Evolutionary conservation across 1,140 invertebrate species (phyloP), one percentile per base, ranked within the genome.

Genomic region (Drosophila yakuba): DNA sequence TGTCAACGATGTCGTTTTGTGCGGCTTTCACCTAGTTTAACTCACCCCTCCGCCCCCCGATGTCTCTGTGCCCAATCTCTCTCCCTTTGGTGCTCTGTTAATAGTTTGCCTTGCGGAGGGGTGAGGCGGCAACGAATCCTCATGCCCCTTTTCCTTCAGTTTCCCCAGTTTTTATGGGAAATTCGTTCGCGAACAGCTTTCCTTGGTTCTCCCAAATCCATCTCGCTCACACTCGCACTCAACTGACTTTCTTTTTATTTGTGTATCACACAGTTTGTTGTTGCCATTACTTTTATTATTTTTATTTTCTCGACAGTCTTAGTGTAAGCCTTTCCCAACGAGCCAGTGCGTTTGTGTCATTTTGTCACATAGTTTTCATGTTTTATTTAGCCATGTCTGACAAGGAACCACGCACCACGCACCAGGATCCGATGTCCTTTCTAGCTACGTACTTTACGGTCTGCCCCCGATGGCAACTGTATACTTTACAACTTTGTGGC

Each of bases 291-390:
- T 80, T 81, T 59, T 81, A 76, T 86, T 86, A 86, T 86, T 86
- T 86, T 88, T 86, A 86, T 88, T 88, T 75, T 79, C 62, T 62
- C 66, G 79, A 83, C 83, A 83, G 79, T 83, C 81, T 76, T 63
- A 79, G 66, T 64, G 73, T 74, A 69, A 67, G 60, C 74, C 81
- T 62, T 47, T 39, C 62, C 52, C 45, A 51, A 48, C 43, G 15
- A 36, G 32, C 15, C 25, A 61, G 54, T 71, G 62, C 77, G 71
- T 68, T 55, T 77, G 78, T 71, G 73, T 48, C 68, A 76, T 73
- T 89, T 83, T 89, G 75, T 88, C 83, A 88, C 83, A 88, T 88
- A 88, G 69, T 88, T 89, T 82, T 89, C 81, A 76, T 88, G 75
- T 89, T 88, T 88, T 89, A 88, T 88, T 88, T 88, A 83, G 67